Evolutionary conservation across 2,797 vertebrate species (phyloP).

Genomic region (Pristis pectinata): DNA sequence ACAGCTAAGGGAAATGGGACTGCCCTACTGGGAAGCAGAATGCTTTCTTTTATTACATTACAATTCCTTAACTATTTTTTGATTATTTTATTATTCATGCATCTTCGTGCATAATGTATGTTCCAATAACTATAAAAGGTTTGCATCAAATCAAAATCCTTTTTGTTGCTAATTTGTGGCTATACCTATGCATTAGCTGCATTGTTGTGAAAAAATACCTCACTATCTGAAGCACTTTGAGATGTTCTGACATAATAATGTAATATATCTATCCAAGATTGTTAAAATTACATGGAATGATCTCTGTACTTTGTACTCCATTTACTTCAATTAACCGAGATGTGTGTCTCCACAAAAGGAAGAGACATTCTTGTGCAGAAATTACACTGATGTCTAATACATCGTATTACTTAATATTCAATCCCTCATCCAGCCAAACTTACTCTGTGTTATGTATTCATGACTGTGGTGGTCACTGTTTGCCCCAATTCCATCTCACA

Average conservation of each 20-base stretch:
- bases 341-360: neutral
- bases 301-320: neutral
- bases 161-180: neutral
- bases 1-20: too few relatives aligned
- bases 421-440: neutral
- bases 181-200: neutral
- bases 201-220: neutral
- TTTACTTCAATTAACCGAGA: neutral
- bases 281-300: neutral
- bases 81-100: neutral
- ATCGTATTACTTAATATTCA: neutral
- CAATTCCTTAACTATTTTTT: neutral
- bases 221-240: neutral
- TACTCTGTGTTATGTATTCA: neutral
- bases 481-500: neutral
- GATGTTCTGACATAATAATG: neutral
- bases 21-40: too few relatives aligned
- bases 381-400: too few relatives aligned
- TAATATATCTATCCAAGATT: neutral
- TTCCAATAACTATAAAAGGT: neutral
- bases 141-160: neutral
- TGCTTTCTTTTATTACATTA: neutral
- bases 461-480: neutral
- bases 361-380: too few relatives aligned
- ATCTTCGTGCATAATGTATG: neutral